Base-by-base conservation (phyloP, 2,113 vertebrate species). In the Tragelaphus strepsiceros region DNA sequence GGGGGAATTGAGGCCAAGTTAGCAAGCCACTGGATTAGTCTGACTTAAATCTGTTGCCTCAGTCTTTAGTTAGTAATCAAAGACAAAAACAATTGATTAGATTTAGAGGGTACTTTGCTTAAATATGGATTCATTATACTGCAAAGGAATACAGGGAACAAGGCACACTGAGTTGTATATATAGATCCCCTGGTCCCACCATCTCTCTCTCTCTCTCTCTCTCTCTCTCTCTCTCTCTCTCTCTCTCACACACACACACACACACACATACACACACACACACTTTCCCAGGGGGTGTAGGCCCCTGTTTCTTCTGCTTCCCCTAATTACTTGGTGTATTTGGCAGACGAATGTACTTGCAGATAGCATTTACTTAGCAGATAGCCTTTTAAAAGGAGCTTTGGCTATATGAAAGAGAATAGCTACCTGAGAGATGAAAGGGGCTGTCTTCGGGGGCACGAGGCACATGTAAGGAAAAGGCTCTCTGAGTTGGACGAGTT, bases 331-430 rank as follows among this genome's bases (percentile, higher is more conserved):
- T 94, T 94, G 49, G 22, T 92, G 2, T 35, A 71, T 86, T 96
- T 97, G 86, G 32, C 78, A 86, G 61, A 96, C 26, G 10, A 92
- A 58, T 86, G 24, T 91, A 84, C 77, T 93, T 89, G 61, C 64
- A 49, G 92, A 87, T 91, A 90, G n/a, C 58, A 96, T 90, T 97
- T 98, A 92, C 88, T 96, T 96, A 96, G 56, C 46, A 95, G 62
- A 91, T 84, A 97, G 39, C 54, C 59, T 94, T 98, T 90, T 71
- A 39, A 97, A 96, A 77, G 88, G 67, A 62, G 49, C 49, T 93
- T 90, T 90, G 35, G 28, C n/a, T 96, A 39, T 46, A 53, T 67
- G 77, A 97, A 97, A 95, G 67, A 83, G 95, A 97, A 96, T 58
- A 43, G 19, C 14, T 97, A 54, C 67, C 39, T 90, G 56, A 49